phyloP scores from a whole-genome alignment of 2,113 vertebrate species.

The Antidorcas marsupialis region DNA sequence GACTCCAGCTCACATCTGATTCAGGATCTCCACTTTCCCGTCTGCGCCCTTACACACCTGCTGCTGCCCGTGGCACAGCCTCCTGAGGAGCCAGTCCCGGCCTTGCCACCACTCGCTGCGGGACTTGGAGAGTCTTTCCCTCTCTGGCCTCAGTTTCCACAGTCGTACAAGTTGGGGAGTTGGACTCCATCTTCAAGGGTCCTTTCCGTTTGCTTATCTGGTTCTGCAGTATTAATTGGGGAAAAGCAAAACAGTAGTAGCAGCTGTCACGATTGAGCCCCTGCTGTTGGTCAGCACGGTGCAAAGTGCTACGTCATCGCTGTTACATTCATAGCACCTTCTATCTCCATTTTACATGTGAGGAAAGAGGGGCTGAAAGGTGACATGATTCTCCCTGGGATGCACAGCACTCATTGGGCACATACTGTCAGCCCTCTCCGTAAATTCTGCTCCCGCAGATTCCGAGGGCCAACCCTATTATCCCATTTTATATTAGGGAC shows the following conservation, averaged over 20 bases:
- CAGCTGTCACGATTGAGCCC: accelerated
- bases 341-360: not conserved
- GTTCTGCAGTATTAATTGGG: not conserved
- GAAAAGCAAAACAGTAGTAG: not conserved
- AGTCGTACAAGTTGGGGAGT: not conserved
- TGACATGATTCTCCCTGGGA: not conserved
- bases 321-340: not conserved
- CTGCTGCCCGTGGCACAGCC: not conserved
- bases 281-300: not conserved
- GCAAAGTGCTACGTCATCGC: not conserved
- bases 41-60: not conserved
- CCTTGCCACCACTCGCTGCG: not conserved
- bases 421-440: not conserved
- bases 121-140: not conserved
- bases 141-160: not conserved
- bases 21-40: not conserved
- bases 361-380: not conserved
- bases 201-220: not conserved
- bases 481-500: not conserved
- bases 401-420: not conserved
- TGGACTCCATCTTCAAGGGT: not conserved
- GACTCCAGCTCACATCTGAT: not conserved
- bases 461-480: not conserved
- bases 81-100: not conserved
- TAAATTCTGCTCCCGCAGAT: not conserved